Evolutionary conservation across 2,888 invertebrate genomes (phyloP).

Genomic region (Mimas tiliae): DNA sequence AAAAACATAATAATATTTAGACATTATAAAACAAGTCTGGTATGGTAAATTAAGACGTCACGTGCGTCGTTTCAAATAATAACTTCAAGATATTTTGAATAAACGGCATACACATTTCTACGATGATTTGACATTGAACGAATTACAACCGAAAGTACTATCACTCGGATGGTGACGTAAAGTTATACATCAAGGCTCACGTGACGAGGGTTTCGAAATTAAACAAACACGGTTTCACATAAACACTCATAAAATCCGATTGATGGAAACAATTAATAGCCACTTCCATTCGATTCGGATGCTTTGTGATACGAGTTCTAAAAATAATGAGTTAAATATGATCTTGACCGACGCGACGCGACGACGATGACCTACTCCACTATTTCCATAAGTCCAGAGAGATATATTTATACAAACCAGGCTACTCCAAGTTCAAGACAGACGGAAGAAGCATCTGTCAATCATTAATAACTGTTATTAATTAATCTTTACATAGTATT

Average conservation of each 20-base stretch:
- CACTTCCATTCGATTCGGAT: not conserved
- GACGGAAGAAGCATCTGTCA: not conserved
- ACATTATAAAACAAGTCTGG: too few relatives aligned
- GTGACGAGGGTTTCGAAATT: constrained; percentile 10
- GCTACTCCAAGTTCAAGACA: not conserved
- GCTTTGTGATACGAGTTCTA: not conserved
- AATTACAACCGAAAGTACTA: constrained; percentile 11
- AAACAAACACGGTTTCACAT: not conserved
- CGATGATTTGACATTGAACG: constrained; percentile 3
- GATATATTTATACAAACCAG: not conserved
- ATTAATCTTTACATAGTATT: too few relatives aligned
- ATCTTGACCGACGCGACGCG: constrained; percentile 23
- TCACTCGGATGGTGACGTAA: constrained; percentile 14
- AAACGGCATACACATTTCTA: too few relatives aligned
- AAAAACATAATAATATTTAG: not conserved
- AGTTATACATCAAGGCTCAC: constrained; percentile 18
- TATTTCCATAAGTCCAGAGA: not conserved
- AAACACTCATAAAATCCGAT: constrained; percentile 13
- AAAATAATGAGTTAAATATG: constrained; percentile 1
- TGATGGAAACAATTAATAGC: not conserved
- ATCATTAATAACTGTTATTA: not conserved
- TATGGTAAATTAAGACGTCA: not conserved
- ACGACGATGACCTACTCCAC: not conserved
- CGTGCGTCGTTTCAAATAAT: not conserved
- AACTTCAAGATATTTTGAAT: not conserved